phyloP scores from a whole-genome alignment of 2,888 invertebrate genomes.

The Blomia tropicalis region DNA sequence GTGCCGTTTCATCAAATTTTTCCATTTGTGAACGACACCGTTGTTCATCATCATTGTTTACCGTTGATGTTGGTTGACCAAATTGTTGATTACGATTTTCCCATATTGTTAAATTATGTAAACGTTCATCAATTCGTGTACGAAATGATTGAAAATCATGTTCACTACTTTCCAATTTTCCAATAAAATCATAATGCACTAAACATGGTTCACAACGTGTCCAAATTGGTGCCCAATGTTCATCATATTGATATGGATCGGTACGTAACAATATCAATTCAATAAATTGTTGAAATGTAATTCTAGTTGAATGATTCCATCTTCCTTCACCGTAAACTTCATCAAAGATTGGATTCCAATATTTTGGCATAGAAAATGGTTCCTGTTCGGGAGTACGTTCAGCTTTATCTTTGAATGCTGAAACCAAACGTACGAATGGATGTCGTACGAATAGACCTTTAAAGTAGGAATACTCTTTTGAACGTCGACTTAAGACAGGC shows the following conservation, averaged over 20 bases:
- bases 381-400: constrained; percentile 25
- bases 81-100: constrained; percentile 12
- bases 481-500: constrained; percentile 26
- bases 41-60: constrained; percentile 16
- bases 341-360: constrained; percentile 13
- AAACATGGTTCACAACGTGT: constrained; percentile 65
- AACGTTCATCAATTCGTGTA: not conserved
- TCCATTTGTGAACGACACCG: constrained; percentile 15
- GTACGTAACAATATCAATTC: constrained; percentile 54
- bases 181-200: constrained; percentile 29
- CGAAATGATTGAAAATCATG: constrained; percentile 27
- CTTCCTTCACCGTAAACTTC: constrained; percentile 25
- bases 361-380: constrained; percentile 27
- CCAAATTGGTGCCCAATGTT: constrained; percentile 73
- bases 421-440: constrained; percentile 30
- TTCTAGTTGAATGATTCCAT: constrained; percentile 33
- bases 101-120: constrained; percentile 15
- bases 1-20: constrained; percentile 13
- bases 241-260: constrained; percentile 52
- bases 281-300: constrained; percentile 64
- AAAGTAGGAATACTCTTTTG: constrained; percentile 26
- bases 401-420: constrained; percentile 29
- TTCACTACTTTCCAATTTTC: constrained; percentile 40
- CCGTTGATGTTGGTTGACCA: not conserved
- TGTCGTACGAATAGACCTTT: constrained; percentile 30